Evolutionary conservation across 2,113 vertebrate genomes (phyloP).

Genomic region (Thymallus thymallus): DNA sequence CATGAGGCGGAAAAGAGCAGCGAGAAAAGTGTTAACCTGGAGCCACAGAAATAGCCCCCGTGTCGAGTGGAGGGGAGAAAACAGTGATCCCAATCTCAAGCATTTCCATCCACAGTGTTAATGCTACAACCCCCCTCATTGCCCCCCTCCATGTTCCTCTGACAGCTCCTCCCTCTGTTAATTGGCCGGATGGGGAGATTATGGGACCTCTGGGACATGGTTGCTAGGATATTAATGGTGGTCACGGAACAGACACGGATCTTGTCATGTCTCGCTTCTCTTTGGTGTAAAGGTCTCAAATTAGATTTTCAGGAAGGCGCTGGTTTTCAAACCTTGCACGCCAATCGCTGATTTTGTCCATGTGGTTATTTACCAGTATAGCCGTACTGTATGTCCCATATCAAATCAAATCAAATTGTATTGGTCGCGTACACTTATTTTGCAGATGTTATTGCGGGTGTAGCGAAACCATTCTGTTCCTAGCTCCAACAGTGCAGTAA

Average conservation of each 20-base stretch:
- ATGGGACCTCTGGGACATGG: conserved; percentile 41
- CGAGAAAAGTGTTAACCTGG: neutral
- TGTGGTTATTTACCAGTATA: neutral
- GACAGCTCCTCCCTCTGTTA: conserved; percentile 42
- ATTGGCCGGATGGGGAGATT: conserved; percentile 63
- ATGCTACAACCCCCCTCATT: conserved; percentile 3
- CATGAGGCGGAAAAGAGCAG: conserved; percentile 23
- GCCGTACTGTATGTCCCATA: neutral
- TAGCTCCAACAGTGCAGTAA: too few species aligned
- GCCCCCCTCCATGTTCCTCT: neutral
- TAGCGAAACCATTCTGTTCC: too few species aligned
- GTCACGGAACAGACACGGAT: conserved; percentile 33
- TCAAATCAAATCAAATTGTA: neutral
- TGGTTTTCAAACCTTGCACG: neutral
- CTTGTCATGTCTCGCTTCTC: conserved; percentile 32
- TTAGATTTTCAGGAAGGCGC: conserved; percentile 26
- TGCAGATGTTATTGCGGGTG: too few species aligned
- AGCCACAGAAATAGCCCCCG: conserved; percentile 32
- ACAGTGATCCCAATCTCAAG: conserved; percentile 34
- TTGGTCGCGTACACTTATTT: too few species aligned
- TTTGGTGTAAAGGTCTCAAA: conserved; percentile 36
- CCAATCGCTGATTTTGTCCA: neutral
- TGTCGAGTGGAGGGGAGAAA: conserved; percentile 39
- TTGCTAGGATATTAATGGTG: conserved; percentile 58
- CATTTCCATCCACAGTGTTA: conserved; percentile 4